Evolutionary conservation across 2,113 vertebrate species (phyloP).

Genomic region (Pollachius pollachius): DNA sequence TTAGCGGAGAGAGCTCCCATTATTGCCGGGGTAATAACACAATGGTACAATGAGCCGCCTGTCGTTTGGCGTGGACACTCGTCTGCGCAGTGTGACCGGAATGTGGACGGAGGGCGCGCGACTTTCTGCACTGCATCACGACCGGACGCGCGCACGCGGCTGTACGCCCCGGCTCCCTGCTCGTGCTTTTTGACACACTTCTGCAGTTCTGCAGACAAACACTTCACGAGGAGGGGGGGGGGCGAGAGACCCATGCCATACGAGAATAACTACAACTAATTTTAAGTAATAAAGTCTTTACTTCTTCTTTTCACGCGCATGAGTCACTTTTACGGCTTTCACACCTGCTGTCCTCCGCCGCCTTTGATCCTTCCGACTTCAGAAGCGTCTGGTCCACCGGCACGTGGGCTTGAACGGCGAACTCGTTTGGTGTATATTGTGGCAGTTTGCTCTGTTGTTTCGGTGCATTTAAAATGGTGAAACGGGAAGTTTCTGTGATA

Average conservation of each 20-base stretch:
- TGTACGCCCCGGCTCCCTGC: neutral
- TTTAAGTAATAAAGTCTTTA: neutral
- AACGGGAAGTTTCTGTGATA: neutral
- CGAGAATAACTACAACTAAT: too few relatives aligned
- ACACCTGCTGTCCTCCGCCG: too few relatives aligned
- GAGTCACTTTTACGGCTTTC: too few relatives aligned
- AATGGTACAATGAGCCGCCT: conserved; percentile 15
- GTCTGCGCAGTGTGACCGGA: conserved; percentile 19
- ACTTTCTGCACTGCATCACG: too few relatives aligned
- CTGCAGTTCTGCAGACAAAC: conserved; percentile 8
- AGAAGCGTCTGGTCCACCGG: too few relatives aligned
- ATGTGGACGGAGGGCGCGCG: conserved; percentile 12
- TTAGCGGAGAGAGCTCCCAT: conserved; percentile 5
- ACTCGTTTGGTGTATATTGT: neutral
- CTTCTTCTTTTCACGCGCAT: neutral
- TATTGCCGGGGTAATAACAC: conserved; percentile 4
- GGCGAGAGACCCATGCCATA: too few relatives aligned
- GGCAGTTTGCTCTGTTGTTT: neutral
- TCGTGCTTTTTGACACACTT: conserved; percentile 6
- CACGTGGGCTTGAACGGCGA: neutral
- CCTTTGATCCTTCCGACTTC: too few relatives aligned
- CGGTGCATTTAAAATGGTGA: neutral
- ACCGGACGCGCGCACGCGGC: neutral
- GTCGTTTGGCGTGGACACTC: conserved; percentile 5
- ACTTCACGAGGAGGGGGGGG: neutral